Percentiles rank a stretch among this genome's conserved stretches.
Conservation (phyloP, 2,888 invertebrate species). For the Hirtodrosophila cameraria region DNA sequence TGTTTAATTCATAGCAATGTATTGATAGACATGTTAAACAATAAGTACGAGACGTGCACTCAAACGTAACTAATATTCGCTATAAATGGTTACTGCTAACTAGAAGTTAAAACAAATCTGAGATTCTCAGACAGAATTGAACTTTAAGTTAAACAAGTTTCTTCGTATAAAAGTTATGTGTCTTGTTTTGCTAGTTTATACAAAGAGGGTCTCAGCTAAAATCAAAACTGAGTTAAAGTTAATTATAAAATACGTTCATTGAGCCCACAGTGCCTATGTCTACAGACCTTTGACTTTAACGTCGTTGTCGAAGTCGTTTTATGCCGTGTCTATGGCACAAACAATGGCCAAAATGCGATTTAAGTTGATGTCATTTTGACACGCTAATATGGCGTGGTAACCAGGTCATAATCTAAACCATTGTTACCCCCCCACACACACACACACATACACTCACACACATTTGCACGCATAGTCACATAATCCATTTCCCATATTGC, state of each 20-base stretch:
- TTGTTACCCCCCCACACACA: conserved; percentile 7
- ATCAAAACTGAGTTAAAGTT: conserved; percentile 23
- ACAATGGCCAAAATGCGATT: conserved; percentile 68
- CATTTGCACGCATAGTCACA: background rate
- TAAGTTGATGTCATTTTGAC: conserved; percentile 69
- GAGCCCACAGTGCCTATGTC: conserved; percentile 5
- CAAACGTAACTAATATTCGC: too few species aligned
- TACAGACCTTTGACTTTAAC: conserved; percentile 41
- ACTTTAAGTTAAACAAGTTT: conserved; percentile 20
- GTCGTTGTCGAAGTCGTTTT: conserved; percentile 50
- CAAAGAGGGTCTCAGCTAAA: conserved; percentile 8
- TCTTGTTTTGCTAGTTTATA: conserved; percentile 8
- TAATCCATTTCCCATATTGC: conserved; percentile 60
- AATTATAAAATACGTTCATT: conserved; percentile 12
- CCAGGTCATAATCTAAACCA: conserved; percentile 51
- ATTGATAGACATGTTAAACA: too few species aligned
- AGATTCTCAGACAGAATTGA: background rate
- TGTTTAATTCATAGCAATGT: too few species aligned
- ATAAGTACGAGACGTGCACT: too few species aligned
- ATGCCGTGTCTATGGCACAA: conserved; percentile 59
- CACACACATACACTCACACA: background rate
- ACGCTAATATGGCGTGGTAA: conserved; percentile 65
- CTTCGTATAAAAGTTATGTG: conserved; percentile 1
- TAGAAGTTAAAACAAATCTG: too few species aligned
- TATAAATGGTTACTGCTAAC: too few species aligned